These are phyloP conservation scores for Copidosoma floridanum DNA, from an alignment of 1,140 invertebrate species.

Conservation along the genomic window DNA sequence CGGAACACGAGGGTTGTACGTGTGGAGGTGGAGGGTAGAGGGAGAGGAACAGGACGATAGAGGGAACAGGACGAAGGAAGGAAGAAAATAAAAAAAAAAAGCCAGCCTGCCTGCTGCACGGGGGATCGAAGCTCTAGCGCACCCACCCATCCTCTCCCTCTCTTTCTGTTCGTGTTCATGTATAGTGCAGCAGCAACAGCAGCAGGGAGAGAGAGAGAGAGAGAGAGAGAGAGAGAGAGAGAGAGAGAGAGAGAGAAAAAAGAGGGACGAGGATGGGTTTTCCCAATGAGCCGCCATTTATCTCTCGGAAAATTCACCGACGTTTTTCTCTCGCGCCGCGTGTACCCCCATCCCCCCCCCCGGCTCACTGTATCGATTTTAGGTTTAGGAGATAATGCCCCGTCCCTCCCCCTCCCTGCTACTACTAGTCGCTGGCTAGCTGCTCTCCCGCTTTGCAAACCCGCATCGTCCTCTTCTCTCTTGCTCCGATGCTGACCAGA, in stretches of 20 bases:
- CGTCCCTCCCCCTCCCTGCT: no score
- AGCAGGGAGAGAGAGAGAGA: conserved; percentile 22
- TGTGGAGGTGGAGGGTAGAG: no score
- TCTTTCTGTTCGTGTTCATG: no score
- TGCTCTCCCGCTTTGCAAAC: conserved; percentile 29
- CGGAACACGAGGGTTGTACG: no score
- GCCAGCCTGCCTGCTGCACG: no score
- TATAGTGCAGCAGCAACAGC: conserved; percentile 25
- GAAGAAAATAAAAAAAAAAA: no score
- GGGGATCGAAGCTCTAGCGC: conserved; percentile 21
- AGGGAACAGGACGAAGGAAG: no score
- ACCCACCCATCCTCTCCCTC: conserved; percentile 5
- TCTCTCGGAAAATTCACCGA: conserved; percentile 44
- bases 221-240: conserved; percentile 14
- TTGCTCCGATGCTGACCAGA: conserved; percentile 4
- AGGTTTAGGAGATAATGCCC: conserved; percentile 42
- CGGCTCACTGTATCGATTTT: conserved; percentile 42
- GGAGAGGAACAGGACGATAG: conserved; percentile 1
- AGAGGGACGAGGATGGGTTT: conserved; percentile 35
- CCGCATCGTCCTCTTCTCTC: conserved; percentile 19
- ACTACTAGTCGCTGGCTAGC: no score
- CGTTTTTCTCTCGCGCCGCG: conserved; percentile 36
- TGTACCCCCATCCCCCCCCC: neutral
- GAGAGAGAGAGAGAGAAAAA: conserved; percentile 16
- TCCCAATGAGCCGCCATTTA: conserved; percentile 45